Evolutionary conservation across 1,140 invertebrate genomes (phyloP), one percentile per base, ranked within the genome.

Genomic region (Aradophagus sp.): DNA sequence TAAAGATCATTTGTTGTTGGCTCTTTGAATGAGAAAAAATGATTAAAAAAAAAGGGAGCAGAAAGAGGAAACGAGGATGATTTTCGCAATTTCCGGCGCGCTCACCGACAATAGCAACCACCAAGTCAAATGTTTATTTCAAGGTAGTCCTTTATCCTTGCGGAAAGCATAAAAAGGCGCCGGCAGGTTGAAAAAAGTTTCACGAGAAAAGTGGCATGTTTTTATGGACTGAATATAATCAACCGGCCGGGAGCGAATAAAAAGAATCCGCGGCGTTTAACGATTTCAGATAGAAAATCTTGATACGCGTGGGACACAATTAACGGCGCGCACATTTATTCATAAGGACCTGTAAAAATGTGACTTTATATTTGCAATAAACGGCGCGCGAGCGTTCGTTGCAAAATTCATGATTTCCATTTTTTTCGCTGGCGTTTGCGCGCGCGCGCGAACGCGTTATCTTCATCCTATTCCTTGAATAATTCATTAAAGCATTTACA

Each of bases 401-500:
- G 65, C 55, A 69, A 69, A 61, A 69, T 69, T 61, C 65, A 69
- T 69, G 65, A 61, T 61, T 31, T 59, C 47, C 32, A 59, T 67
- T 59, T 61, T 69, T 69, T 32, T 38, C 45, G 31, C 36, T 31
- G 29, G 32, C 27, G 0, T 69, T 69, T 32, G 39, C 45, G 31
- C 36, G 38, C 35, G 32, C 27, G 0, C 44, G 44, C 26, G 36
- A 6, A 2, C 47, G 58, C 58, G 58, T 61, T 62, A 69, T 69
- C 66, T 69, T 69, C 36, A 56, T 68, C 35, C 42, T 69, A 62
- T 70, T 70, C 32, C 15, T 13, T 70, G 67, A 70, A 70, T 70
- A 70, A 70, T 70, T 56, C 67, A 70, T 63, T 58, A 42, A 58
- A 53, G 36, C 44, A 69, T 70, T 70, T 63, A 53, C 67, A 70